phyloP scores from a whole-genome alignment of 2,113 vertebrate species.

The Takifugu flavidus region DNA sequence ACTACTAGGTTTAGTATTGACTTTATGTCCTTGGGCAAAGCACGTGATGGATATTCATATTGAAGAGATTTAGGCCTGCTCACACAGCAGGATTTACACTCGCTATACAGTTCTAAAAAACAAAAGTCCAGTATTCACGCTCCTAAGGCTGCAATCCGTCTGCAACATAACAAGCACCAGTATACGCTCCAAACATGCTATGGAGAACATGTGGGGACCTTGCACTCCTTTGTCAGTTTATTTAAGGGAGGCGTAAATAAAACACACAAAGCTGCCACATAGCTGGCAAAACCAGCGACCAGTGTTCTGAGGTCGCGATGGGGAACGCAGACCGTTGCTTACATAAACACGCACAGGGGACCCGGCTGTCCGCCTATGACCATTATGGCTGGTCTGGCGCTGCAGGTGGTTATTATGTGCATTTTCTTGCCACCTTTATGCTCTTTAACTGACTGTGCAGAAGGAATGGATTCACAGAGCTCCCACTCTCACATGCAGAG shows the following conservation, averaged over 20 bases:
- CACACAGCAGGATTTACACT: constrained; percentile 39
- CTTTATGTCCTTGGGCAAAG: constrained; percentile 9
- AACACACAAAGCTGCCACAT: constrained; percentile 66
- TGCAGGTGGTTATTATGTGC: constrained; percentile 72
- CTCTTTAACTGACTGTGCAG: constrained; percentile 66
- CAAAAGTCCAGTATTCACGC: constrained; percentile 30
- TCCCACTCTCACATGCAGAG: background rate
- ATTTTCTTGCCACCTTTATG: constrained; percentile 74
- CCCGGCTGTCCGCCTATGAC: constrained; percentile 69
- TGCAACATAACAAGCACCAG: constrained; percentile 31
- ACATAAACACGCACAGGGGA: constrained; percentile 69
- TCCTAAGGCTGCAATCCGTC: constrained; percentile 31
- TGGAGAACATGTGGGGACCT: constrained; percentile 63
- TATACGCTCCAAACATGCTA: constrained; percentile 49
- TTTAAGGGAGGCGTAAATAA: constrained; percentile 73
- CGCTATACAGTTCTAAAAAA: constrained; percentile 37
- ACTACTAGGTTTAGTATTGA: constrained; percentile 49
- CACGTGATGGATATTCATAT: background rate
- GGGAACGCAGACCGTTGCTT: constrained; percentile 64
- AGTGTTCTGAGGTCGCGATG: constrained; percentile 71
- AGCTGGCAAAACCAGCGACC: constrained; percentile 60
- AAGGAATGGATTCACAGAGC: constrained; percentile 72
- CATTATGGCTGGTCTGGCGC: constrained; percentile 73
- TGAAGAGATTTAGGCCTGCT: constrained; percentile 34
- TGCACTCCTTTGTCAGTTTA: constrained; percentile 66